phyloP scores from a whole-genome alignment of 2,888 invertebrate species.

The Trachelus troglodyta region DNA sequence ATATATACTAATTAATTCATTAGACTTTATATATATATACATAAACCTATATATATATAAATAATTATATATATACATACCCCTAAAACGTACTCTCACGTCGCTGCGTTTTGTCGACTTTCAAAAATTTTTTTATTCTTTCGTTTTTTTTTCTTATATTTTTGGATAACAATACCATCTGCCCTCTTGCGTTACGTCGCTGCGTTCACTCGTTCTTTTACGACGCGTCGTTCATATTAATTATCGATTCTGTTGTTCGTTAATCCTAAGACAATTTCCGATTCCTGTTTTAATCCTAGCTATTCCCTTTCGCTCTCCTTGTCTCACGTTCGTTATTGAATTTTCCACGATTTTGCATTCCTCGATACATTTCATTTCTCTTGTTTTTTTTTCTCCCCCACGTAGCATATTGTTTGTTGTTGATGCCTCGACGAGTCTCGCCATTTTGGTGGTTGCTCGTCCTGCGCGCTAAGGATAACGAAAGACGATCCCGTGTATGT shows the following conservation, averaged over 20 bases:
- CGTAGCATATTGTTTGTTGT: not conserved
- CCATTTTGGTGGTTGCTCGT: not conserved
- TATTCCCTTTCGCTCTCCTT: not conserved
- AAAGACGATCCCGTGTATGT: slow-evolving; percentile 8
- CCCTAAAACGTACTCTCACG: slow-evolving; percentile 53
- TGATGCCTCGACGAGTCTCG: not conserved
- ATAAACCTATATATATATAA: slow-evolving; percentile 38
- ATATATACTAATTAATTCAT: slow-evolving; percentile 65
- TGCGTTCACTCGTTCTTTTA: not conserved
- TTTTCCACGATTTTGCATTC: not conserved
- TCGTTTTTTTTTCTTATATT: slow-evolving; percentile 22
- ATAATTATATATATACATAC: slow-evolving; percentile 63
- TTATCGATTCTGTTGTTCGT: not conserved
- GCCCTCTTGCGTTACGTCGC: not conserved
- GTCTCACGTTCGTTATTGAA: not conserved
- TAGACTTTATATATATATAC: slow-evolving; percentile 44
- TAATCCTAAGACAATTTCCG: not conserved
- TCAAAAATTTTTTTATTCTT: slow-evolving; percentile 9
- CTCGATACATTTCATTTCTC: not conserved
- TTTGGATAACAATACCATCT: not conserved
- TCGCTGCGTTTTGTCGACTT: slow-evolving; percentile 30
- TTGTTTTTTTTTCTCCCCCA: not conserved
- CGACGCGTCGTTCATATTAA: not conserved
- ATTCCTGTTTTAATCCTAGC: not conserved
- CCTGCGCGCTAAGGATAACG: not conserved